Evolutionary conservation across 2,113 vertebrate species (phyloP).

Genomic region (Grammomys dolichurus): DNA sequence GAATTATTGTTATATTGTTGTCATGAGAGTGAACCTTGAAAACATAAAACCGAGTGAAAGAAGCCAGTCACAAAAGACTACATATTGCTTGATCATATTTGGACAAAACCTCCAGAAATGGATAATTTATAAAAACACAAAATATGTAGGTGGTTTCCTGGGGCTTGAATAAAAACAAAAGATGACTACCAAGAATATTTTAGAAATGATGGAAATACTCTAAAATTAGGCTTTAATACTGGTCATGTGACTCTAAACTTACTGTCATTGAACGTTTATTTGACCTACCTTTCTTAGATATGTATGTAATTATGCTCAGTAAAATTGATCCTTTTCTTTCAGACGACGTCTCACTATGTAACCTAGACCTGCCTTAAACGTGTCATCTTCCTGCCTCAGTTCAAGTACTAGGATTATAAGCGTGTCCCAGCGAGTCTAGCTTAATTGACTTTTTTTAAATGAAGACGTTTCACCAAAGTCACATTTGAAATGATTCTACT

Average conservation of each 20-base stretch:
- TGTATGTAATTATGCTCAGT: not conserved
- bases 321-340: not conserved
- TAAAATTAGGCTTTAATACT: not conserved
- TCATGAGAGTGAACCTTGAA: not conserved
- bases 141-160: not conserved
- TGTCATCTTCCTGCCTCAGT: not conserved
- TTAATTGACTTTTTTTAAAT: not conserved
- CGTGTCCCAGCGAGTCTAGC: not conserved
- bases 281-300: not conserved
- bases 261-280: not conserved
- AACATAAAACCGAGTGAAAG: constrained; percentile 21
- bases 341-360: not conserved
- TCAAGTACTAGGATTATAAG: not conserved
- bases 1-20: not conserved
- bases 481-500: not conserved
- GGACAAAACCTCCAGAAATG: constrained; percentile 28
- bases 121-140: not conserved
- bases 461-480: not conserved
- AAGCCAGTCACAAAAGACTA: not conserved
- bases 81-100: not conserved
- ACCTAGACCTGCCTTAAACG: not conserved
- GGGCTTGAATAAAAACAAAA: not conserved
- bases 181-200: constrained; percentile 8
- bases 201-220: not conserved
- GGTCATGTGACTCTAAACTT: not conserved